Conservation (phyloP, 2,797 vertebrate species). For the Scleropages formosus region DNA sequence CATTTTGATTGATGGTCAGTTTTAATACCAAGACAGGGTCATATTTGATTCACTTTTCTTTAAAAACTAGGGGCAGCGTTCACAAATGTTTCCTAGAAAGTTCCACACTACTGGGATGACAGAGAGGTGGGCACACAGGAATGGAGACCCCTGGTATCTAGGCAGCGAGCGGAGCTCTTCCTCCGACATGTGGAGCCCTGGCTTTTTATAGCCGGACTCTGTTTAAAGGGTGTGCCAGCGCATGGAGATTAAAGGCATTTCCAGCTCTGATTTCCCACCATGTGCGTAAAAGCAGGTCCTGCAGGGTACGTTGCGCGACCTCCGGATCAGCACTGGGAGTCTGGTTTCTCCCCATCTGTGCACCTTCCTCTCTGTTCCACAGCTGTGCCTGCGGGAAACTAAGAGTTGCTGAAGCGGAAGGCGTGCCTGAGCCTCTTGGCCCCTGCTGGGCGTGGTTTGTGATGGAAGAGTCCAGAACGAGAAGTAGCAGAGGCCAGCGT, state of each 20-base stretch:
- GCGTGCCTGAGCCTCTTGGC: slow-evolving; percentile 27
- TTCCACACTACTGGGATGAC: no score
- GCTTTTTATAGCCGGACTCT: neutral
- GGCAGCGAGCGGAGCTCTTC: neutral
- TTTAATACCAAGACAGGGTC: neutral
- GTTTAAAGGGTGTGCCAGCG: neutral
- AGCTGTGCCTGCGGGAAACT: neutral
- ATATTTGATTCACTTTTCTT: neutral
- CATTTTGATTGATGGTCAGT: neutral
- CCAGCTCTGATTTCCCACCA: slow-evolving; percentile 8
- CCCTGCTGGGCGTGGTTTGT: neutral
- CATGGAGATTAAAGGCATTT: slow-evolving; percentile 16
- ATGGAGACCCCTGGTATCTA: neutral
- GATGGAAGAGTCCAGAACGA: slow-evolving; percentile 7
- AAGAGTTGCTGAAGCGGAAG: neutral
- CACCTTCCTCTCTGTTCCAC: neutral
- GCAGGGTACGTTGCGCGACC: neutral
- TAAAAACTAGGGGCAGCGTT: no score
- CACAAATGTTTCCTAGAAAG: no score
- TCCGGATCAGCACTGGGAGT: neutral
- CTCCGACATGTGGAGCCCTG: neutral
- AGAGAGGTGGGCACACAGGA: neutral
- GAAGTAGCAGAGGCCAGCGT: slow-evolving; percentile 18
- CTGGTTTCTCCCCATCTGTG: neutral
- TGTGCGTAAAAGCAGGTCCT: neutral